phyloP scores from a whole-genome alignment of 2,113 vertebrate species.

The Ptilonorhynchus violaceus region DNA sequence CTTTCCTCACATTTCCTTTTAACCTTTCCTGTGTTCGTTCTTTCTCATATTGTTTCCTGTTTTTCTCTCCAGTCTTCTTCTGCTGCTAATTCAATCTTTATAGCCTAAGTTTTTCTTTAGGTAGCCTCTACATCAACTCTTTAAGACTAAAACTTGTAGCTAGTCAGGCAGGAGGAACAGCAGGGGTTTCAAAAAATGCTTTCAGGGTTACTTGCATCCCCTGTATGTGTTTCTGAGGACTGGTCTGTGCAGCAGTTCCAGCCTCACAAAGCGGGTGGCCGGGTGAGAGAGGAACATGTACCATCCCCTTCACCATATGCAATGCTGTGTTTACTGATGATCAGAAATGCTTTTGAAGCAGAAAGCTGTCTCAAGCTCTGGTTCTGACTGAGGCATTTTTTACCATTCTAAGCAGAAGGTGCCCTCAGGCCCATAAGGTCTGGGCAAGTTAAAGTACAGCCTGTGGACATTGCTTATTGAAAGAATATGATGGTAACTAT shows the following conservation, averaged over 20 bases:
- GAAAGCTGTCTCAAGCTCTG: background rate
- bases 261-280: background rate
- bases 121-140: background rate
- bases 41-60: background rate
- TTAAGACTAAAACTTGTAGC: background rate
- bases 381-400: background rate
- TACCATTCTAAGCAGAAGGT: background rate
- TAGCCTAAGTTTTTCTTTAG: background rate
- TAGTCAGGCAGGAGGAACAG: background rate
- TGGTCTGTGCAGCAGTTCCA: background rate
- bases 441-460: background rate
- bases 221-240: background rate
- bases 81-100: background rate
- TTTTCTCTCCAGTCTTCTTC: background rate
- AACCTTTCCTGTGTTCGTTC: background rate
- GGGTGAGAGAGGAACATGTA: background rate
- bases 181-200: background rate
- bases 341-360: background rate
- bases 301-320: background rate
- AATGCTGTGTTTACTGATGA: background rate
- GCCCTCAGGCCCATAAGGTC: background rate
- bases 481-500: background rate
- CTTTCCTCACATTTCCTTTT: background rate
- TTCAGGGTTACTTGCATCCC: background rate
- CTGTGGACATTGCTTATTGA: background rate